phyloP scores from a whole-genome alignment of 2,113 vertebrate genomes.

The Maccullochella peelii region DNA sequence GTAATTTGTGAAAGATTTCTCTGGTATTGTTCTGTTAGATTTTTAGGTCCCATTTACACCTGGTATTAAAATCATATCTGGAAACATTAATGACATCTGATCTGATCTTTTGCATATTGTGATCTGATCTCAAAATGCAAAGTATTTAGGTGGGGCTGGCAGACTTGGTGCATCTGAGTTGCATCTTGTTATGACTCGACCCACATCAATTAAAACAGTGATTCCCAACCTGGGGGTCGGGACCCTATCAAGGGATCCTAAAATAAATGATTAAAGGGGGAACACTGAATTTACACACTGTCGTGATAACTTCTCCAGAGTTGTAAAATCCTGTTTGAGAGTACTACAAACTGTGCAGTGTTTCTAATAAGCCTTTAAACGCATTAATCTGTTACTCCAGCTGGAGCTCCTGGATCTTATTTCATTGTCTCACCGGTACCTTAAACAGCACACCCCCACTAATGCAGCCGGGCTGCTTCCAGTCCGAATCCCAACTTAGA shows the following conservation, averaged over 20 bases:
- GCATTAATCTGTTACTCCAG: slow-evolving; percentile 22
- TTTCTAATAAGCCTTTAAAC: slow-evolving; percentile 37
- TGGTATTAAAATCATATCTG: not conserved
- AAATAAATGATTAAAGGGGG: not conserved
- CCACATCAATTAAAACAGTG: not conserved
- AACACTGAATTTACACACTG: not conserved
- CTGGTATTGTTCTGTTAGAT: not conserved
- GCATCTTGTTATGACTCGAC: too few species aligned
- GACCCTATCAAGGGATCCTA: not conserved
- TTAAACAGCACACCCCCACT: slow-evolving; percentile 7
- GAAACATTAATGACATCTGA: not conserved
- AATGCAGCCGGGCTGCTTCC: not conserved
- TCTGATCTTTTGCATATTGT: not conserved
- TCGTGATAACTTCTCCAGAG: not conserved
- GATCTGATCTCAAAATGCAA: not conserved
- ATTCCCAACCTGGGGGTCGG: not conserved
- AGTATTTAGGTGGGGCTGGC: not conserved
- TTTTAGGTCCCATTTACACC: not conserved
- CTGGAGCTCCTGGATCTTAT: slow-evolving; percentile 29
- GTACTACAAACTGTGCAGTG: not conserved
- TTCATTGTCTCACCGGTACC: slow-evolving; percentile 19
- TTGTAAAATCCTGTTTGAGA: not conserved
- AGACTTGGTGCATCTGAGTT: not conserved
- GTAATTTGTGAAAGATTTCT: not conserved
- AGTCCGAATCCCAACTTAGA: not conserved